Evolutionary conservation across 1,140 invertebrate species (phyloP).

Genomic region (Asobara japonica): DNA sequence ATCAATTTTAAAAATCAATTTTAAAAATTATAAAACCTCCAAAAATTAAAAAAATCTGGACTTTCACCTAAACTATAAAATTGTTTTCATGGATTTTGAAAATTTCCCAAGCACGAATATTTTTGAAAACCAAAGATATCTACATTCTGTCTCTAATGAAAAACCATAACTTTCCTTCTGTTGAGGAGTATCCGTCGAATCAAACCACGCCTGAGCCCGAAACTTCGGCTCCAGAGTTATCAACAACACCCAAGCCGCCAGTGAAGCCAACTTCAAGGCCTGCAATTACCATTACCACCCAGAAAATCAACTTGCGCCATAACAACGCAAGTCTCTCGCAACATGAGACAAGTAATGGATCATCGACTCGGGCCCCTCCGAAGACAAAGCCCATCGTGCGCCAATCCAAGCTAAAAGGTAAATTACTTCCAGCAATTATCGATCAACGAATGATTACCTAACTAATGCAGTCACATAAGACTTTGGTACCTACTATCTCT

Average conservation of each 20-base stretch:
- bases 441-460: not conserved
- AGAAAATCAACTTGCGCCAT: constrained; percentile 25
- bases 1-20: no score
- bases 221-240: constrained; percentile 22
- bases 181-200: constrained; percentile 72
- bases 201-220: constrained; percentile 54
- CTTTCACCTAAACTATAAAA: no score
- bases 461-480: no score
- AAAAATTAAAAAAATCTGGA: no score
- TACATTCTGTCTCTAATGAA: constrained; percentile 13
- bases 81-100: not conserved
- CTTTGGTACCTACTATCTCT: no score
- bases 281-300: constrained; percentile 24
- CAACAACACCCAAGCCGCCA: constrained; percentile 11
- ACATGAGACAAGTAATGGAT: constrained; percentile 6
- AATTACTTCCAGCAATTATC: constrained; percentile 5
- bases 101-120: not conserved
- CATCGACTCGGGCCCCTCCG: constrained; percentile 17
- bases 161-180: constrained; percentile 33
- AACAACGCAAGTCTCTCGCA: constrained; percentile 18
- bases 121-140: not conserved
- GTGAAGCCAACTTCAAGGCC: constrained; percentile 21
- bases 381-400: constrained; percentile 19
- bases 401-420: constrained; percentile 21
- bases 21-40: no score